Evolutionary conservation across 2,113 vertebrate species (phyloP), one percentile per base, ranked within the genome.

Genomic region (Pangasianodon hypophthalmus): DNA sequence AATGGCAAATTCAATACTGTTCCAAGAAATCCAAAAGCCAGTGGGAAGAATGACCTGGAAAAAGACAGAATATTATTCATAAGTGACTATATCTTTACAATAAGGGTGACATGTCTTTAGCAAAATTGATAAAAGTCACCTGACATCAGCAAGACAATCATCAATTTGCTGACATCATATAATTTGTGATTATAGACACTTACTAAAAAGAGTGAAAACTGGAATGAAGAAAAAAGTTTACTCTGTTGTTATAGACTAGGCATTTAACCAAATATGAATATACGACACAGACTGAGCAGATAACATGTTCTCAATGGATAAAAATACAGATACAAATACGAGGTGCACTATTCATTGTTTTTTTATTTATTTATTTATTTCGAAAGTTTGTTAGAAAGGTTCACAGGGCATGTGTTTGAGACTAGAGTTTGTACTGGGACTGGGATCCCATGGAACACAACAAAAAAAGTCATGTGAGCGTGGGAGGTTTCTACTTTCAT

Each of bases 31-130:
- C 96, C 96, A 13, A 97, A 95, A 32, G 84, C 97, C 87, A 97
- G 92, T 0, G 97, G 97, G 88, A 98, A 97, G 91, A 98, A 98
- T 3, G 95, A 96, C 95, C 97, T 99, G 93, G 10, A 85, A 24
- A 6, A 90, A 88, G 75, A 86, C 46, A 84, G 41, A 84, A 13
- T 21, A 37, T 16, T 7, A 19, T 62, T 50, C 13, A 85, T 24
- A 44, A 32, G 24, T 41, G 0, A 18, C 26, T 26, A 11, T 11
- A 77, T 11, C 2, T 44, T n/a, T 58, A 86, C n/a, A 6, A 18
- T 46, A 44, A 44, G 1, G 41, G 3, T 75, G 0, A 24, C 7
- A 6, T 46, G 21, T 79, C 75, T 48, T 46, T 1, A 77, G 44
- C 37, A 73, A 73, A 73, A 19, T 46, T 21, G 2, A 75, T 11